phyloP scores from a whole-genome alignment of 2,888 invertebrate species.

The Ernsta delagoae region DNA sequence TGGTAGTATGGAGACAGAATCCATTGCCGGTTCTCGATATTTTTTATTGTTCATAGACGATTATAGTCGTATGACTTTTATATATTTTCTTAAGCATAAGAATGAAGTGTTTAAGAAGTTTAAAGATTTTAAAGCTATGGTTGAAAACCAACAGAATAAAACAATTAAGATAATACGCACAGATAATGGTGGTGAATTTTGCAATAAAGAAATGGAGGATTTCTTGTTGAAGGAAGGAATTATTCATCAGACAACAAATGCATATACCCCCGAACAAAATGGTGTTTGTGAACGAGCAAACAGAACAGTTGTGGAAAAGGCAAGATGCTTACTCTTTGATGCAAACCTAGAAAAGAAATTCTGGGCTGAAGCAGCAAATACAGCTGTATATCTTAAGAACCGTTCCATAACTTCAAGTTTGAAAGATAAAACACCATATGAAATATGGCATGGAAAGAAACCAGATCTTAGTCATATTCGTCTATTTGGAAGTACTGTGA shows the following conservation, averaged over 20 bases:
- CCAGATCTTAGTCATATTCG: constrained; percentile 4
- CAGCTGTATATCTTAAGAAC: constrained; percentile 15
- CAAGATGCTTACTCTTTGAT: constrained; percentile 12
- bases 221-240: background rate
- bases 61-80: constrained; percentile 45
- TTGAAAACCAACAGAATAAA: constrained; percentile 46
- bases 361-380: constrained; percentile 11
- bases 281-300: background rate
- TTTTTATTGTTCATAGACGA: constrained; percentile 48
- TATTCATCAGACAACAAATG: constrained; percentile 4
- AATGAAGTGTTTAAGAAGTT: constrained; percentile 43
- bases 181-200: constrained; percentile 39
- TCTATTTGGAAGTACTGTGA: constrained; percentile 1
- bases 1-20: constrained; percentile 45
- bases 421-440: constrained; percentile 3
- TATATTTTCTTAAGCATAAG: constrained; percentile 48
- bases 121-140: constrained; percentile 46
- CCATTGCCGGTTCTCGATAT: background rate
- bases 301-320: constrained; percentile 3
- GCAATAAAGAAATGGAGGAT: constrained; percentile 11
- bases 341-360: constrained; percentile 8
- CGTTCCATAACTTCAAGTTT: constrained; percentile 10
- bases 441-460: constrained; percentile 12
- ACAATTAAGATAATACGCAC: constrained; percentile 21
- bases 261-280: constrained; percentile 7